Base-by-base conservation (phyloP, 2,888 invertebrate genomes). In the Sisyra terminalis region DNA sequence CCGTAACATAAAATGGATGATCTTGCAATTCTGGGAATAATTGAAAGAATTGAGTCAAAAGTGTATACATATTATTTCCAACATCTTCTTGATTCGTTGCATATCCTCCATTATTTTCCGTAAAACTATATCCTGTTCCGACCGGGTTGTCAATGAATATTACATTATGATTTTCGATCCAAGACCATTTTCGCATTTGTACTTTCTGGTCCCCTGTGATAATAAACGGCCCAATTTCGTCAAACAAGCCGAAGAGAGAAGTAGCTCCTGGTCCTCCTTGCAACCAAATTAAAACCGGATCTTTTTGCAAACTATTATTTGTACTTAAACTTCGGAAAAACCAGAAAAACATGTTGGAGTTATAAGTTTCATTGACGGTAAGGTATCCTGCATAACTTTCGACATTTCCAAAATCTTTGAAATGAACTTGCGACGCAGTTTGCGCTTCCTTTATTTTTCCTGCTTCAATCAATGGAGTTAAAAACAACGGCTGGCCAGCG, bases 111-210 rank as follows among this genome's bases (percentile, higher is more conserved):
- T 78, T 75, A 43, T 72, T 61, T 3, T 77, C 71, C 0, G 92
- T 89, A 54, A 89, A 92, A 61, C 92, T 92, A 57, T 81, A 94
- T 0, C 93, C 93, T 2, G 89, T 83, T 2, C 90, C 89, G 1
- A 87, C 93, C 0, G 93, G 93, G 60, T 89, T 93, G 58, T 94
- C 93, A 44, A 94, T 82, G 57, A 86, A 94, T 43, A 94, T 71
- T 34, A 93, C 61, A 50, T 81, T 78, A 57, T 86, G 85, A 8
- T 74, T 75, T 32, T 71, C 62, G 43, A 76, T 79, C 93, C 93
- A 94, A 7, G 81, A 74, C 51, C 78, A 80, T 50, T 81, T 72
- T 32, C 87, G 70, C 47, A 72, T 57, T 59, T 56, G 65, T 46
- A 65, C 48, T 14, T 58, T 61, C 6, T 59, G 54, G 11, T 53